Base-by-base conservation (phyloP, 1,140 invertebrate species). In the Hyles vespertilio region DNA sequence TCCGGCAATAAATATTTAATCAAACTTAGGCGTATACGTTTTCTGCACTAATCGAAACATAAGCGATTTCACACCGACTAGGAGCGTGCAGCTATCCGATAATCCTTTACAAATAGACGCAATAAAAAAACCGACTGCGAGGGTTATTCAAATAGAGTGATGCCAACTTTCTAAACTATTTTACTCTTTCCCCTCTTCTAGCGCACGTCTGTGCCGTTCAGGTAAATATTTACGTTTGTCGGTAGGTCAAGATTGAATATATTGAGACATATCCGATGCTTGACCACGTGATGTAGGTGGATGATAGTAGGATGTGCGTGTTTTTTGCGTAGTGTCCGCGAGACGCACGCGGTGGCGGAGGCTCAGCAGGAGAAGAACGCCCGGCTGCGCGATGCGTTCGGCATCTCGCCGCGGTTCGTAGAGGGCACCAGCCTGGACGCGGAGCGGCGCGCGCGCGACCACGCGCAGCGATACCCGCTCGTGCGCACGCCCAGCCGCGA, bases 321-420 rank as follows among this genome's bases (percentile, higher is more conserved):
- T 69, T 49, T 11, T 22, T 49, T 70, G 64, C 48, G 8, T 71
- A 98, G 96, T 89, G 96, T 96, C 22, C 95, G 95, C 56, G 97
- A 98, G 77, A 98, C 96, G 49, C 98, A 99, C 90, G 96, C 98
- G 83, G 93, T 98, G 58, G 97, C 98, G 3, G 96, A 98, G 87
- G 97, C 97, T n/a, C 97, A 98, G 79, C 95, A 97, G 79, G 95
- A 98, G 76, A 98, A 99, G 87, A 99, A 99, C 92, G 95, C 95
- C 5, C 93, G 94, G 53, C 89, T 99, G 53, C 93, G 97, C 49
- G 95, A 97, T 80, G 98, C 98, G 1, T 98, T 99, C 86, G 97
- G 98, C 51, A 97, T 99, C 65, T 96, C 96, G 33, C 95, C 97
- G 63, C 94, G 94, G 74, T 99, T 98, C 90, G 95, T 98, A 9